phyloP scores from a whole-genome alignment of 2,113 vertebrate species.

The Maylandia zebra region DNA sequence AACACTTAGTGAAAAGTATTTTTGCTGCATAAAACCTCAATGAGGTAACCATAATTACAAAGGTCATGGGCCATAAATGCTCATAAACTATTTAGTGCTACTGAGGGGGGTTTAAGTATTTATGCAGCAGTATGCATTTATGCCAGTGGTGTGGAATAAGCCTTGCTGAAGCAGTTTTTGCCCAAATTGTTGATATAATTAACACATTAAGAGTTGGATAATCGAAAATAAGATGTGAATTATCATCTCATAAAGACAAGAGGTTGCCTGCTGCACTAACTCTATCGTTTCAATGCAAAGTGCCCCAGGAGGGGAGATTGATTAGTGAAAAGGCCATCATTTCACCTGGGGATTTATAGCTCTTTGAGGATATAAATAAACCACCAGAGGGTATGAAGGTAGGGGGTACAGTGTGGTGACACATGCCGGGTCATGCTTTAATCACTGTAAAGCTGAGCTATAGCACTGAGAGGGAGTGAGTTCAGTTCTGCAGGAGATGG shows the following conservation, averaged over 20 bases:
- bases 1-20: conserved; percentile 2
- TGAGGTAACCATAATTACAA: conserved; percentile 42
- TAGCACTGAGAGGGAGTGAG: background rate
- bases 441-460: conserved; percentile 42
- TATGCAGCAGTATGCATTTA: background rate
- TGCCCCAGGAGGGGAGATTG: conserved; percentile 42
- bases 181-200: background rate
- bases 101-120: background rate
- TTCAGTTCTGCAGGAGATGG: conserved; percentile 1
- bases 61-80: conserved; percentile 47
- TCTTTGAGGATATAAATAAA: conserved; percentile 65
- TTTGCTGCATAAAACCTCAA: conserved; percentile 23
- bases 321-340: conserved; percentile 66
- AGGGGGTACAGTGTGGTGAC: conserved; percentile 32
- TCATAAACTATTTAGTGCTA: conserved; percentile 39
- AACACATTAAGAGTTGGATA: background rate
- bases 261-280: background rate
- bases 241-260: background rate
- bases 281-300: conserved; percentile 19
- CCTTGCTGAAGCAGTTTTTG: background rate
- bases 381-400: conserved; percentile 31
- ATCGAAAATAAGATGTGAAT: conserved; percentile 14
- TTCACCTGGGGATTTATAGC: conserved; percentile 61
- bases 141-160: background rate
- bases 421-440: conserved; percentile 54